These are phyloP conservation scores for Limenitis camilla DNA, from an alignment of 2,888 invertebrate species.

Conservation along the genomic window DNA sequence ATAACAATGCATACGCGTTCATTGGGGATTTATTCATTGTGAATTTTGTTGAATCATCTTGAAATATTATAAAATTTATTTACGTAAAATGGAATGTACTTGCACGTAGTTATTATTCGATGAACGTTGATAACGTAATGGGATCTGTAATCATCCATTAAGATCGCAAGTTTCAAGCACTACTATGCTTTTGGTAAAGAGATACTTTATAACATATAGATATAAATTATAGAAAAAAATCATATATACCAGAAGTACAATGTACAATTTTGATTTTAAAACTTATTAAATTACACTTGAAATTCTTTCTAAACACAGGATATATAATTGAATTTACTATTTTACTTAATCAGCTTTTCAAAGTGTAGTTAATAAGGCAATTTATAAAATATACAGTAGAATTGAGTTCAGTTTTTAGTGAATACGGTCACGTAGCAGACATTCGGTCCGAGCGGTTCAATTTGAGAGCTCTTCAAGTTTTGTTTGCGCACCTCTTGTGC, in stretches of 20 bases:
- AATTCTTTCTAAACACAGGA: not conserved
- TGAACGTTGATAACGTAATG: too few relatives aligned
- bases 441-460: constrained; percentile 14
- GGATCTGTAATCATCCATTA: too few relatives aligned
- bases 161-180: too few relatives aligned
- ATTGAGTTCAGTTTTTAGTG: constrained; percentile 2
- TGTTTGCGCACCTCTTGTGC: constrained; percentile 15
- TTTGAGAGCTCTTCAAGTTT: constrained; percentile 16
- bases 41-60: too few relatives aligned
- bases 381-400: constrained; percentile 9
- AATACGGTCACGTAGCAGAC: constrained; percentile 18
- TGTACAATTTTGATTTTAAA: not conserved
- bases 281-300: not conserved
- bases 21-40: too few relatives aligned
- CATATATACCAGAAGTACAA: not conserved
- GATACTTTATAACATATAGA: too few relatives aligned
- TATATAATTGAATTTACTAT: not conserved
- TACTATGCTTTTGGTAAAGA: too few relatives aligned
- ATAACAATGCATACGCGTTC: too few relatives aligned
- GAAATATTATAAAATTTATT: too few relatives aligned
- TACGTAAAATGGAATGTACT: too few relatives aligned
- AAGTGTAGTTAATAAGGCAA: constrained; percentile 3
- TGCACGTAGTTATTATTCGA: too few relatives aligned
- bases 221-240: too few relatives aligned
- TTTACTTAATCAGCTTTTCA: not conserved